Evolutionary conservation across 2,888 invertebrate species (phyloP).

Genomic region (Seladonia tumulorum): DNA sequence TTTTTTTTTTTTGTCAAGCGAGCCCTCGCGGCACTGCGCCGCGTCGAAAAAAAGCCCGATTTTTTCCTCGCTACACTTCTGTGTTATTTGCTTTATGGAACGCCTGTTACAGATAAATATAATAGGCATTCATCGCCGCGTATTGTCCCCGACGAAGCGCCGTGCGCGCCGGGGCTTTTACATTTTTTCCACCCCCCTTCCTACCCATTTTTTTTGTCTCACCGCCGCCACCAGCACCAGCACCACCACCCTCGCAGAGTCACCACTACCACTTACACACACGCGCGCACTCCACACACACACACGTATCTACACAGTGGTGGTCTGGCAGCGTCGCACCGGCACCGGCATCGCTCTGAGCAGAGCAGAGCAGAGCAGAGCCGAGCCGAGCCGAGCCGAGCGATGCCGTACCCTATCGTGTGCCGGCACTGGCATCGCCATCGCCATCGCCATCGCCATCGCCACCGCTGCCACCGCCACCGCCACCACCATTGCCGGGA

Average conservation of each 20-base stretch:
- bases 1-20: constrained; percentile 53
- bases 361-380: constrained; percentile 3
- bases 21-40: constrained; percentile 72
- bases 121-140: constrained; percentile 84
- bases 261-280: constrained; percentile 12
- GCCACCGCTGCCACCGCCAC: constrained; percentile 8
- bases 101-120: constrained; percentile 84
- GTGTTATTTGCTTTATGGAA: constrained; percentile 84
- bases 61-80: constrained; percentile 81
- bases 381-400: background rate
- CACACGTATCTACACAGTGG: background rate
- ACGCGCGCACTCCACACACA: too few relatives aligned
- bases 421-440: constrained; percentile 38
- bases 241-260: constrained; percentile 30
- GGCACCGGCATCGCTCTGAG: constrained; percentile 39
- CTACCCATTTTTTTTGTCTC: constrained; percentile 74
- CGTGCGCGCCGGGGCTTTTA: constrained; percentile 81
- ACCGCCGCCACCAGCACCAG: constrained; percentile 63
- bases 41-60: constrained; percentile 75
- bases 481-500: constrained; percentile 67
- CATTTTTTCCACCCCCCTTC: constrained; percentile 77
- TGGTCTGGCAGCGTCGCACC: constrained; percentile 48
- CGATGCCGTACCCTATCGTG: background rate
- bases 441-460: constrained; percentile 56
- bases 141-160: constrained; percentile 83